These are phyloP conservation scores for Xylocopa sonorina DNA, from an alignment of 1,140 invertebrate species.

Conservation along the genomic window DNA sequence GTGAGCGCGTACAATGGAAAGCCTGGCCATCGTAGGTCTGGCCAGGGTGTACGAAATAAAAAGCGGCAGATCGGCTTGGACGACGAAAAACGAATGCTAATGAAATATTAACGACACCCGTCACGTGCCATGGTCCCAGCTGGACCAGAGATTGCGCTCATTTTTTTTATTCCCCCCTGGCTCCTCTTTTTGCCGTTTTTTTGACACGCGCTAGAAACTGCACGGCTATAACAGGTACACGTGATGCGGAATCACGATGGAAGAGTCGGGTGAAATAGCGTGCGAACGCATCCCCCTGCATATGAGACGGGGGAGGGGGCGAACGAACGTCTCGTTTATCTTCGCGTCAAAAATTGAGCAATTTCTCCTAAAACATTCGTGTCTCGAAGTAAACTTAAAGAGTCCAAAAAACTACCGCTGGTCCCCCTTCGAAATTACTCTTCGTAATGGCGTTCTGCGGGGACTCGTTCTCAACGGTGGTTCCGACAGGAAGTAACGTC, in stretches of 20 bases:
- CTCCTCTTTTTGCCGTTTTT: conserved; percentile 40
- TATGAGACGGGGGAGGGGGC: too few species aligned
- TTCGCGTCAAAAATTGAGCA: too few species aligned
- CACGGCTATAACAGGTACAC: conserved; percentile 35
- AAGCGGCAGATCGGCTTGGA: conserved; percentile 47
- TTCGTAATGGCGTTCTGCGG: conserved; percentile 27
- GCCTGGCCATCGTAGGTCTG: conserved; percentile 4
- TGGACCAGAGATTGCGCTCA: conserved; percentile 42
- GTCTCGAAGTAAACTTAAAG: too few species aligned
- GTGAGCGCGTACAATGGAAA: conserved; percentile 42
- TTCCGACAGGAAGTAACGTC: conserved; percentile 49
- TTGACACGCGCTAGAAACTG: conserved; percentile 26
- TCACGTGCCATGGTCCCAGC: conserved; percentile 69
- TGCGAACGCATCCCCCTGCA: not conserved
- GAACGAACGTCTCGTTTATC: not conserved
- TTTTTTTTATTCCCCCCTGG: conserved; percentile 3
- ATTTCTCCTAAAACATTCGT: too few species aligned
- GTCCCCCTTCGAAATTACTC: conserved; percentile 51
- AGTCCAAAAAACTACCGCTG: not conserved
- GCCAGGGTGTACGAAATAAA: conserved; percentile 48
- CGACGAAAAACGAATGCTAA: conserved; percentile 75
- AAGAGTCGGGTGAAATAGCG: not conserved
- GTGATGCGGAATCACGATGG: conserved; percentile 25
- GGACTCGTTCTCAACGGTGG: conserved; percentile 50
- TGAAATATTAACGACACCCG: conserved; percentile 78